A percentile compares a stretch with the other conserved stretches of the same genome.
Evolutionary conservation across 2,113 vertebrate species (phyloP).

Genomic region (Oryzias javanicus): DNA sequence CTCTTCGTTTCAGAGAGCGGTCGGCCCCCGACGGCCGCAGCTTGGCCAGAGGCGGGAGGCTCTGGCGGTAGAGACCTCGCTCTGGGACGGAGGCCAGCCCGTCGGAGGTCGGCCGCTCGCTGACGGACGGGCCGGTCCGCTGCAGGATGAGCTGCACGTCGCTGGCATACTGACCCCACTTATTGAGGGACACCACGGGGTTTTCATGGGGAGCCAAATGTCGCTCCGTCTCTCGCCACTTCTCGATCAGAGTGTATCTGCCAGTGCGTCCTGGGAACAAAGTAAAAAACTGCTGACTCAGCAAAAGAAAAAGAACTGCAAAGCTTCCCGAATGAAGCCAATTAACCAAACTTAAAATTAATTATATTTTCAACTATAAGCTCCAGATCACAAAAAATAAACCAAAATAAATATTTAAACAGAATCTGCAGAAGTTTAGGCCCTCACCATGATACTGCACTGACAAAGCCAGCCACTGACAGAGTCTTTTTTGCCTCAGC

Average conservation of each 20-base stretch:
- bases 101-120: slow-evolving; percentile 87
- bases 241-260: slow-evolving; percentile 92
- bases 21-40: slow-evolving; percentile 80
- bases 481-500: neutral
- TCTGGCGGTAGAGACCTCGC: slow-evolving; percentile 88
- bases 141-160: slow-evolving; percentile 93
- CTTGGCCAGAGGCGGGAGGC: slow-evolving; percentile 90
- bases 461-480: neutral
- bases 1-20: slow-evolving; percentile 85
- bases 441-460: neutral
- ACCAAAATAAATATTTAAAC: no score
- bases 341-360: no score
- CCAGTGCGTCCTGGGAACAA: slow-evolving; percentile 85
- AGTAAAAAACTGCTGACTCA: slow-evolving; percentile 7
- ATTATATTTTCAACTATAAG: no score
- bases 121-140: slow-evolving; percentile 87
- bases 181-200: slow-evolving; percentile 92
- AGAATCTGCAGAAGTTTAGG: neutral
- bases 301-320: no score
- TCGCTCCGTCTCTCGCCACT: slow-evolving; percentile 93
- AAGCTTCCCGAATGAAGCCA: no score
- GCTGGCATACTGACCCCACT: slow-evolving; percentile 95
- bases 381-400: no score
- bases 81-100: slow-evolving; percentile 81
- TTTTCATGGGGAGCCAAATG: slow-evolving; percentile 91